phyloP scores from a whole-genome alignment of 2,888 invertebrate genomes.

The Hermodice carunculata region DNA sequence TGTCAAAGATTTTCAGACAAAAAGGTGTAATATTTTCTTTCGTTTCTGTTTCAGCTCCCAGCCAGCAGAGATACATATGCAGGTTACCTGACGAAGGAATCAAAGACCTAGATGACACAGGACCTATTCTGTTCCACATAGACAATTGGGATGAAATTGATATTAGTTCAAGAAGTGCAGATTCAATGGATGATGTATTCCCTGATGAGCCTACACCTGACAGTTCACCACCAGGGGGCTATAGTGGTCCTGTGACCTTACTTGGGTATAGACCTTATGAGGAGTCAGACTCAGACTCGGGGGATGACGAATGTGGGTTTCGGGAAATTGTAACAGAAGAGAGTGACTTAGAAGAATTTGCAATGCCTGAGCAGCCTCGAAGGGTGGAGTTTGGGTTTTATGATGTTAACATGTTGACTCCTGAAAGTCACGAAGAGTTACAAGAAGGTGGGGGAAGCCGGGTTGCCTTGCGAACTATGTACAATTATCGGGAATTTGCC shows the following conservation, averaged over 20 bases:
- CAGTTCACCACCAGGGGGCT: background rate
- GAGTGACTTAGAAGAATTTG: conserved; percentile 14
- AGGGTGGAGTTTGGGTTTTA: conserved; percentile 24
- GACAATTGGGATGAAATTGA: conserved; percentile 48
- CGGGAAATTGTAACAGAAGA: conserved; percentile 11
- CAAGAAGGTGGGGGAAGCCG: background rate
- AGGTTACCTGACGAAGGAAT: too few relatives aligned
- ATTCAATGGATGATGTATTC: conserved; percentile 55
- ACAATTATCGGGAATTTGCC: conserved; percentile 19
- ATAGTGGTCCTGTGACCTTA: too few relatives aligned
- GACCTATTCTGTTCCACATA: background rate
- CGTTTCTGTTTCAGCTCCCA: too few relatives aligned
- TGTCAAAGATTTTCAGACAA: too few relatives aligned
- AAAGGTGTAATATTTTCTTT: too few relatives aligned
- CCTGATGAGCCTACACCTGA: background rate
- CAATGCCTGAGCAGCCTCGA: background rate
- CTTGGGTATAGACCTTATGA: conserved; percentile 14
- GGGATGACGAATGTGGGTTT: too few relatives aligned
- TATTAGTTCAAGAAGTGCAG: conserved; percentile 56
- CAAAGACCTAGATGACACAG: too few relatives aligned
- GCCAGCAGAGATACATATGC: too few relatives aligned
- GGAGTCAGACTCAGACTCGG: background rate
- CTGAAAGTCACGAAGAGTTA: background rate
- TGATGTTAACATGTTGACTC: conserved; percentile 30
- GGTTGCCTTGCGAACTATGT: background rate